Conservation (phyloP, 2,113 vertebrate genomes). For the Myotis davidii region DNA sequence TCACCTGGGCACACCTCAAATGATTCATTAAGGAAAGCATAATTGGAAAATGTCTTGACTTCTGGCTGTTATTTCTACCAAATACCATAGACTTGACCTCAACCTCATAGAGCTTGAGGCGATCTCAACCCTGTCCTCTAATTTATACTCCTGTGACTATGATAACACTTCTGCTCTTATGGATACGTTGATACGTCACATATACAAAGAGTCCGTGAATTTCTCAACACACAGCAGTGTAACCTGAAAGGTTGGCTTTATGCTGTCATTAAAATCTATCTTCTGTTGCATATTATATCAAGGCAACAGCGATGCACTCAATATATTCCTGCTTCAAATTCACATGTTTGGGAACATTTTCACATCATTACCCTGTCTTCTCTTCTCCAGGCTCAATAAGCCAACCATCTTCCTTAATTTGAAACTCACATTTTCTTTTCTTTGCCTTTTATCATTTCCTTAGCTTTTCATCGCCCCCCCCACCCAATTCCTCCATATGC, state of each 20-base stretch:
- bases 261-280: constrained; percentile 16
- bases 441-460: constrained; percentile 41
- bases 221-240: not conserved
- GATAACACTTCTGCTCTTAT: not conserved
- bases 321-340: constrained; percentile 9
- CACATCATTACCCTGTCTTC: constrained; percentile 18
- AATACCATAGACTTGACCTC: not conserved
- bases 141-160: constrained; percentile 22
- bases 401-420: constrained; percentile 33
- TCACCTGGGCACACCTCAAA: not conserved
- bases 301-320: not conserved
- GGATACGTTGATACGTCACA: not conserved
- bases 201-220: not conserved
- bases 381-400: constrained; percentile 42
- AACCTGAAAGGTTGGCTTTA: not conserved
- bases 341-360: constrained; percentile 35
- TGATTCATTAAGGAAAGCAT: constrained; percentile 8
- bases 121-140: constrained; percentile 1
- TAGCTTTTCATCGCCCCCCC: not conserved
- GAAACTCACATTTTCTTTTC: constrained; percentile 39
- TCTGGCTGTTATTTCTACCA: constrained; percentile 28
- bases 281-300: constrained; percentile 20
- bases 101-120: constrained; percentile 6
- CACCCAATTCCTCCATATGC: not conserved
- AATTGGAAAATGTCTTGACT: not conserved